Percentiles rank a stretch among this genome's conserved stretches.
phyloP scores from a whole-genome alignment of 2,888 invertebrate species.

The Anarsia innoxiella region DNA sequence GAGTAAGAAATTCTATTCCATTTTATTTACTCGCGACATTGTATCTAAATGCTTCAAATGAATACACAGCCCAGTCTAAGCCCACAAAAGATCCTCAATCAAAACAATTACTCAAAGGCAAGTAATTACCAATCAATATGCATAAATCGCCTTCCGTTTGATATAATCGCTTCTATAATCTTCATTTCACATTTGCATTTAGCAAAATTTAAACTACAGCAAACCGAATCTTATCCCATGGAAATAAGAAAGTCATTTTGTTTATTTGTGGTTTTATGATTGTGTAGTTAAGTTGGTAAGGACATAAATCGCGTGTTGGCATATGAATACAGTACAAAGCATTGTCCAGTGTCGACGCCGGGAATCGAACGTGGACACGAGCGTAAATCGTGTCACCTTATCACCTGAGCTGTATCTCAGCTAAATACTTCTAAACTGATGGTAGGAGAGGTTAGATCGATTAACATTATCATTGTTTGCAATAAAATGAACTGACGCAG shows the following conservation, averaged over 20 bases:
- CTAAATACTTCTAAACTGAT: too few relatives aligned
- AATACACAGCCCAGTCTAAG: too few relatives aligned
- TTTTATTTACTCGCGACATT: too few relatives aligned
- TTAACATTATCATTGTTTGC: too few relatives aligned
- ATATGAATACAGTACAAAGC: constrained; percentile 65
- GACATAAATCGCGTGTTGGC: constrained; percentile 60
- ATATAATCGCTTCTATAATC: not conserved
- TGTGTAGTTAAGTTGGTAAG: constrained; percentile 26
- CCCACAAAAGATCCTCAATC: constrained; percentile 10
- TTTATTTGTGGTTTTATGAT: constrained; percentile 10
- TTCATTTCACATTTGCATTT: not conserved
- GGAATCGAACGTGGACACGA: constrained; percentile 29
- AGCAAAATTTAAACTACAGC: not conserved
- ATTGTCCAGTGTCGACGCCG: constrained; percentile 40
- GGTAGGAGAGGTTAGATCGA: too few relatives aligned
- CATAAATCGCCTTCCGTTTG: constrained; percentile 7
- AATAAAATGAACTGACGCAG: too few relatives aligned
- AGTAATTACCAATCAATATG: constrained; percentile 52
- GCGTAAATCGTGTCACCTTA: constrained; percentile 51
- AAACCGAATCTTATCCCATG: not conserved
- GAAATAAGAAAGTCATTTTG: not conserved
- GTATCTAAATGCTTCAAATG: too few relatives aligned
- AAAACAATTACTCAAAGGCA: constrained; percentile 37
- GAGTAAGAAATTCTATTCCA: too few relatives aligned
- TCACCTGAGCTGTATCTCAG: constrained; percentile 36